A percentile compares a stretch with the other conserved stretches of the same genome.
Conservation (phyloP, 2,888 invertebrate species). For the Tinea trinotella region DNA sequence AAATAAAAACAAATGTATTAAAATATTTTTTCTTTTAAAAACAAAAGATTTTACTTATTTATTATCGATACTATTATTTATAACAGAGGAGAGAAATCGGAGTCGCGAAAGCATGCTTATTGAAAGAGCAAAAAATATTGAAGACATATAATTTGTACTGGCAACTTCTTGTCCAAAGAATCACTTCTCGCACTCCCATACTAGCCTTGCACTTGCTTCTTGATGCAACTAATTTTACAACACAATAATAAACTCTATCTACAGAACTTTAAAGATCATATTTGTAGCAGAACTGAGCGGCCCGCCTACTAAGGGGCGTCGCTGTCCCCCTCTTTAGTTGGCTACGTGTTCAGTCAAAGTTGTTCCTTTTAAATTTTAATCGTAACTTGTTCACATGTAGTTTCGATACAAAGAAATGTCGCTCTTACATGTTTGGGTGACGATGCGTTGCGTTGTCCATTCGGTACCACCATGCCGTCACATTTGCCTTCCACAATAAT, state of each 20-base stretch:
- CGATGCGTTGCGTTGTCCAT: background rate
- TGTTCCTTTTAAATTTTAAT: slow-evolving; percentile 67
- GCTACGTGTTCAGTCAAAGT: slow-evolving; percentile 44
- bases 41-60: background rate
- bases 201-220: slow-evolving; percentile 11
- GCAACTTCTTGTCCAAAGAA: background rate
- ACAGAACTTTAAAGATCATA: slow-evolving; percentile 27
- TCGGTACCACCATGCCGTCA: too few species aligned
- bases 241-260: slow-evolving; percentile 27
- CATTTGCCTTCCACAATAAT: too few species aligned
- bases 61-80: background rate
- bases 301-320: slow-evolving; percentile 68
- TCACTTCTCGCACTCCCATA: background rate
- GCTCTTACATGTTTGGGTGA: background rate
- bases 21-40: too few species aligned
- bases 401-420: background rate
- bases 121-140: background rate
- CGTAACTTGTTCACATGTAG: slow-evolving; percentile 38
- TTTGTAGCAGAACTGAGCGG: slow-evolving; percentile 30
- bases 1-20: too few species aligned
- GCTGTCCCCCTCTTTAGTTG: slow-evolving; percentile 48
- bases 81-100: slow-evolving; percentile 1
- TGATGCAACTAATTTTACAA: background rate
- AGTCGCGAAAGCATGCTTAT: background rate
- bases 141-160: background rate